Evolutionary conservation across 2,113 vertebrate species (phyloP).

Genomic region (Peromyscus polionotus): DNA sequence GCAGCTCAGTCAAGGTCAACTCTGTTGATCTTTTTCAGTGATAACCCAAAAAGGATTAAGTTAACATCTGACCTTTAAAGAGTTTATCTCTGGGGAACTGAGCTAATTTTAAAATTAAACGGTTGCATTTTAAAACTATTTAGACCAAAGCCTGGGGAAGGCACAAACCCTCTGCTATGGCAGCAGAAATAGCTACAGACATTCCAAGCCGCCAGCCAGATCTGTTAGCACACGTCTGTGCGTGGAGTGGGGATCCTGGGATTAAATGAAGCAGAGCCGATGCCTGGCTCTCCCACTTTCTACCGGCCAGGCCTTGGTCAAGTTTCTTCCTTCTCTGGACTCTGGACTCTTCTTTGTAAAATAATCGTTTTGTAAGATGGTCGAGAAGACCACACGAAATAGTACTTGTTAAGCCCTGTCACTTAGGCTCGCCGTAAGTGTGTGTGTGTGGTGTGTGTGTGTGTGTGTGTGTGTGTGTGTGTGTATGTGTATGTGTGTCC

Average conservation of each 20-base stretch:
- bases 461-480: not conserved
- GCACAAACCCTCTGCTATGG: not conserved
- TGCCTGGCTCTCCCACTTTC: not conserved
- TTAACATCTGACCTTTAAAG: conserved; percentile 86
- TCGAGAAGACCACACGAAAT: not conserved
- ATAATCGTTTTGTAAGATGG: not conserved
- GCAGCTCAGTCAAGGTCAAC: conserved; percentile 86
- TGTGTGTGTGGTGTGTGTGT: not conserved
- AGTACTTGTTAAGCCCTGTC: not conserved
- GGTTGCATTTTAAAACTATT: conserved; percentile 63
- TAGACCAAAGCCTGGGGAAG: conserved; percentile 44
- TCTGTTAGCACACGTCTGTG: not conserved
- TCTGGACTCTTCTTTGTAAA: conserved; percentile 45
- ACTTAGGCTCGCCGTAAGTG: not conserved
- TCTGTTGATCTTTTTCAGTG: conserved; percentile 80
- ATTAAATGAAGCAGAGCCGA: not conserved
- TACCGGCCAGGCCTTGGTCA: not conserved
- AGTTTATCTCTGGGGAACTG: conserved; percentile 75
- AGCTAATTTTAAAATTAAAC: conserved; percentile 74
- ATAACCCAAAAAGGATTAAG: conserved; percentile 79
- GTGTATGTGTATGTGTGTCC: not conserved
- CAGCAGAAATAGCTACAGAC: not conserved
- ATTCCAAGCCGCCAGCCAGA: not conserved
- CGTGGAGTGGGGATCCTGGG: not conserved
- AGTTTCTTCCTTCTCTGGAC: not conserved